phyloP scores from a whole-genome alignment of 2,113 vertebrate species.

The Tragelaphus buxtoni region DNA sequence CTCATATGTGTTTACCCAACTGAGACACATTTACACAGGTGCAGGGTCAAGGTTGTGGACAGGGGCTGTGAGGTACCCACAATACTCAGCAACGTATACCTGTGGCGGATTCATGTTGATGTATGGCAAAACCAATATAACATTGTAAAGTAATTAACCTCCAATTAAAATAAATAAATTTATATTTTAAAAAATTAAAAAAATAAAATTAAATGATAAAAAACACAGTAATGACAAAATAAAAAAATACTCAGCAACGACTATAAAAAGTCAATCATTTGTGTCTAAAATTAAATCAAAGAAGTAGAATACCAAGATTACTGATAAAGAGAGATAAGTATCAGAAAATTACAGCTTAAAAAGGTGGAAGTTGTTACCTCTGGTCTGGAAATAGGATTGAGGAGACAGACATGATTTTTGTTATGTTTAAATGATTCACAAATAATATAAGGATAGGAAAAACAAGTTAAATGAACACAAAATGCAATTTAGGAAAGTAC shows the following conservation, averaged over 20 bases:
- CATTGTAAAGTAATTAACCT: no score
- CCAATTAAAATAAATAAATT: no score
- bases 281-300: neutral
- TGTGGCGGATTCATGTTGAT: no score
- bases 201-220: no score
- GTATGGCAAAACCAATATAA: no score
- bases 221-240: no score
- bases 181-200: no score
- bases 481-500: neutral
- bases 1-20: neutral
- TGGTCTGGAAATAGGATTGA: neutral
- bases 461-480: neutral
- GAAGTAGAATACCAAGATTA: neutral
- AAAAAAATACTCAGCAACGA: neutral
- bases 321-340: neutral
- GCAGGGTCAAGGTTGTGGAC: neutral
- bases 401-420: neutral
- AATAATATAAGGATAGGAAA: neutral
- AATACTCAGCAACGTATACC: neutral
- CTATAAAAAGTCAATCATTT: neutral
- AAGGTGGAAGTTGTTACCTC: neutral
- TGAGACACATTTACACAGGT: neutral
- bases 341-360: neutral
- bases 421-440: neutral
- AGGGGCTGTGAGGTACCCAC: neutral